Evolutionary conservation across 2,888 invertebrate genomes (phyloP).

Genomic region (Clanis bilineata): DNA sequence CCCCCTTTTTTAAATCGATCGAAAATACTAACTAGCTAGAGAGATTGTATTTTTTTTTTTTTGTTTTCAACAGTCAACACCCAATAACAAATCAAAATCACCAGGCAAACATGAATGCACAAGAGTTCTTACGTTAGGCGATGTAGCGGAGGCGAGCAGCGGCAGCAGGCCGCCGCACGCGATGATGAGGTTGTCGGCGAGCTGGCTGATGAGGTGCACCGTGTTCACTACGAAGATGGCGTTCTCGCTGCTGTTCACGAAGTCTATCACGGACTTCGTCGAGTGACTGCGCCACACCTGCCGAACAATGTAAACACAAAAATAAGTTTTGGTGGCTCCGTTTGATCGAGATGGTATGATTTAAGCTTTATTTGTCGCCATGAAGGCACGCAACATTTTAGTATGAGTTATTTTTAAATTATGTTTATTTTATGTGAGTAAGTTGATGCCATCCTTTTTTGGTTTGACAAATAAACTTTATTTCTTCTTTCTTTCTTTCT

Average conservation of each 20-base stretch:
- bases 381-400: too few species aligned
- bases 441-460: too few species aligned
- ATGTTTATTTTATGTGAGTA: too few species aligned
- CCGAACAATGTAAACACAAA: background rate
- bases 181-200: slow-evolving; percentile 99
- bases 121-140: slow-evolving; percentile 92
- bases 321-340: background rate
- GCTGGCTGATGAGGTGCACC: slow-evolving; percentile 98
- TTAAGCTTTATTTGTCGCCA: too few species aligned
- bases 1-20: too few species aligned
- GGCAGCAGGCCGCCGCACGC: slow-evolving; percentile 99
- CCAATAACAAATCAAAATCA: slow-evolving; percentile 12
- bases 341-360: too few species aligned
- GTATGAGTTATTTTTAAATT: too few species aligned
- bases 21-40: too few species aligned
- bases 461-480: too few species aligned
- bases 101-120: slow-evolving; percentile 23
- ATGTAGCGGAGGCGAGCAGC: slow-evolving; percentile 97
- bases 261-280: slow-evolving; percentile 97
- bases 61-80: too few species aligned
- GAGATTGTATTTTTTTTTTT: background rate
- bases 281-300: slow-evolving; percentile 93
- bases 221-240: slow-evolving; percentile 99
- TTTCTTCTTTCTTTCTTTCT: too few species aligned
- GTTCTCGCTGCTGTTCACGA: slow-evolving; percentile 99